Base-by-base conservation (phyloP, 2,113 vertebrate genomes). In the Protobothrops flavoviridis region DNA sequence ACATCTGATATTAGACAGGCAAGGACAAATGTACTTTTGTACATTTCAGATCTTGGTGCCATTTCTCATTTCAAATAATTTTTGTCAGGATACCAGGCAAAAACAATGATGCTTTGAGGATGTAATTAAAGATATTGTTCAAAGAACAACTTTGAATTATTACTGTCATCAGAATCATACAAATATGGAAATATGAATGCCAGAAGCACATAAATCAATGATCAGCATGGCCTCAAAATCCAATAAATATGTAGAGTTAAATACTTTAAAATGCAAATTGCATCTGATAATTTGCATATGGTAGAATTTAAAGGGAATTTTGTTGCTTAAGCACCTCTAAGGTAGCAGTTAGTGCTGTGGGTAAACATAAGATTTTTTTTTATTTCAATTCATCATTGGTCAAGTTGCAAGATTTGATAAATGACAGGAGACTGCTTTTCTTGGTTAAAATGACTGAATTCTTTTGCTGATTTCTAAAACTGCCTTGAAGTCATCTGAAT, bases 261-360 rank as follows among this genome's bases (percentile, higher is more conserved):
- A 99, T 99, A 99, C 99, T 99, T 99, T 99, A 99, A 99, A 99
- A 99, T 99, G 99, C 99, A 99, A 99, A 99, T 99, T 98, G 98
- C 98, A 97, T 98, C 97, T 98, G 97, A 97, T 98, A 97, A 99
- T 99, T 99, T 99, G 99, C 99, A 99, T 99, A 99, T 98, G 98
- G 98, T 98, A 98, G 98, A 99, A 99, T 99, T 99, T 99, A 99
- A 99, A 99, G 98, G 98, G 98, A 99, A 98, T 98, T 98, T 98
- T 98, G 98, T 99, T 99, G 98, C 98, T 99, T 98, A 98, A 98
- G 98, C 99, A 98, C 98, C 98, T 99, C 98, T 98, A 98, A 99
- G 98, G 98, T 99, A 98, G 97, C 98, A 98, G 98, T 97, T 98
- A 98, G 98, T 97, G 98, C 98, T 98, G 97, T 97, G 98, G 98